Base-by-base conservation (phyloP, 92 coral and sea anemone species). In the Bergia puertoricense region DNA sequence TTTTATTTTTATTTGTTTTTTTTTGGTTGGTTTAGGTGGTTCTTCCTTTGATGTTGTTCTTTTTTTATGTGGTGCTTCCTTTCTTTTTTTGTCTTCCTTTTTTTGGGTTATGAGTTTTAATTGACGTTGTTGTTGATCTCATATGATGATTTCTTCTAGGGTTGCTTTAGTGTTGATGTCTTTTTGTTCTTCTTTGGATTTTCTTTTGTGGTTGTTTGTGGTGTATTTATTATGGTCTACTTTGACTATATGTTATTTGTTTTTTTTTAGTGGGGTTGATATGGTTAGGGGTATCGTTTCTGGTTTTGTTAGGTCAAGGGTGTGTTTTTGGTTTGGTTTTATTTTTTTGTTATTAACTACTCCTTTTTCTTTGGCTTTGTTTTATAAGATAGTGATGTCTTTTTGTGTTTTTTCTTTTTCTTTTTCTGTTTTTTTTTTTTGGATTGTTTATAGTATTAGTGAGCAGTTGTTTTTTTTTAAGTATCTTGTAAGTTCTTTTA, bases 71-170 rank as follows among this genome's bases (percentile, higher is more conserved):
- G n/a, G n/a, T 72, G 5, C 5, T 45, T 2, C 48, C 5, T 45
- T 45, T 45, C 5, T 45, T 45, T 45, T 45, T 45, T 5, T 45
- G 2, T 45, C 48, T 45, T 45, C 5, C 2, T 45, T 45, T 45
- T 45, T 45, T 45, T 45, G 48, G 48, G 2, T 45, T 45, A 45
- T 45, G 5, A 45, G 15, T 72, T 1, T 72, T n/a, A 72, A 22
- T 72, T 72, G 76, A 11, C 76, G 76, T 72, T 72, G 39, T 72
- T 72, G 76, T 37, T 72, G 76, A 37, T 72, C 9, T 72, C 76
- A 72, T 72, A 72, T 72, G 76, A 72, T 72, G 76, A n/a, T 72
- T n/a, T 72, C 76, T n/a, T 72, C 76, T 3, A 72, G 76, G 41
- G 2, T 2, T n/a, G 76, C 18, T 72, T 72, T 72, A 22, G 76